These are phyloP conservation scores for Drosophila pachea DNA, from an alignment of 1,140 invertebrate species.

Conservation along the genomic window DNA sequence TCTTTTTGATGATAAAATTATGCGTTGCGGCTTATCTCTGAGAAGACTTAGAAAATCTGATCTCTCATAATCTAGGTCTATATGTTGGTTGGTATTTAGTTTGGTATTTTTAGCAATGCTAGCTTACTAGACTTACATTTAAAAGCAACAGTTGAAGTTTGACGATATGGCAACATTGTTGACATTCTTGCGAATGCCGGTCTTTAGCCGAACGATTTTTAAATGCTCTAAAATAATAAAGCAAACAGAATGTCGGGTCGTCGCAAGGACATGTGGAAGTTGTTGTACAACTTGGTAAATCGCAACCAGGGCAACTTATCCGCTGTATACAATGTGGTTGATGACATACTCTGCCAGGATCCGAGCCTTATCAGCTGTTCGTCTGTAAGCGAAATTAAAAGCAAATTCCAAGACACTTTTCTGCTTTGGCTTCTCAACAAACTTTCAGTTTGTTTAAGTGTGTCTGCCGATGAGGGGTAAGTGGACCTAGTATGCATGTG, in stretches of 20 bases:
- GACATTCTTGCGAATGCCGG: neutral
- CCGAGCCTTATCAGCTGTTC: constrained; percentile 70
- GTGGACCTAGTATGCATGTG: neutral
- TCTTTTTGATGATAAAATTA: neutral
- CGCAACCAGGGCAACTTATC: constrained; percentile 53
- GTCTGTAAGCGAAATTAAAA: constrained; percentile 44
- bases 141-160: constrained; percentile 17
- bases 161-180: constrained; percentile 19
- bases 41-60: neutral
- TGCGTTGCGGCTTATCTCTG: neutral
- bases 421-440: constrained; percentile 71
- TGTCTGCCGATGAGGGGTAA: constrained; percentile 41
- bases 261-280: constrained; percentile 73
- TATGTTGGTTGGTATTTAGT: constrained; percentile 2
- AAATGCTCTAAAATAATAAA: constrained; percentile 1
- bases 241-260: constrained; percentile 52
- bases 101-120: neutral
- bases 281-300: constrained; percentile 66
- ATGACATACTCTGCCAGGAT: constrained; percentile 71
- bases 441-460: constrained; percentile 46
- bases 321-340: constrained; percentile 64
- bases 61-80: neutral
- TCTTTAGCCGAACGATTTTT: constrained; percentile 18
- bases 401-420: constrained; percentile 66
- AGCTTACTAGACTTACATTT: neutral